These are phyloP conservation scores for Melanargia galathea DNA, from an alignment of 2,888 invertebrate species.

Conservation along the genomic window DNA sequence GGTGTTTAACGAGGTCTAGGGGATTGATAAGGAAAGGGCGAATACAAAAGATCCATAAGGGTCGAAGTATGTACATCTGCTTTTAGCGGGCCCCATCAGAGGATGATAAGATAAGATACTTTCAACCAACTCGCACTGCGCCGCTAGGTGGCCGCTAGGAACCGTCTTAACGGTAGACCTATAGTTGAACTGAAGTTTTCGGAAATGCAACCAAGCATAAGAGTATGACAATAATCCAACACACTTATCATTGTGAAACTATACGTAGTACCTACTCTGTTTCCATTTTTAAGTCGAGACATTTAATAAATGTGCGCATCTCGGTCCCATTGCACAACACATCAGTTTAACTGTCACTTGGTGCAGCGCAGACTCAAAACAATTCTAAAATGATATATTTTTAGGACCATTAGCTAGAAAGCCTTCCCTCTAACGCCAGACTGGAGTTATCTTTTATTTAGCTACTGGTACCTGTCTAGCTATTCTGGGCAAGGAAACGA, in stretches of 20 bases:
- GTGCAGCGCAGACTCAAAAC: conserved; percentile 70
- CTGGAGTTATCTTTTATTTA: conserved; percentile 67
- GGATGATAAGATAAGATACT: too few species aligned
- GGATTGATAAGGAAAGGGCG: too few species aligned
- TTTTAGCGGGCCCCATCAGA: too few species aligned
- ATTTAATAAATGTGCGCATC: conserved; percentile 71
- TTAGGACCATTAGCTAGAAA: conserved; percentile 76
- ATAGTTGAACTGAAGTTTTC: too few species aligned
- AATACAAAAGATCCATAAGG: too few species aligned
- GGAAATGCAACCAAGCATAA: too few species aligned
- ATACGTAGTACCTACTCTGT: conserved; percentile 12
- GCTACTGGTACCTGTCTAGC: conserved; percentile 24
- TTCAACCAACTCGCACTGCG: too few species aligned
- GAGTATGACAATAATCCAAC: conserved; percentile 22
- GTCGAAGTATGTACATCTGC: too few species aligned
- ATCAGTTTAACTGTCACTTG: conserved; percentile 45
- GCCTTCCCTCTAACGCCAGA: conserved; percentile 59
- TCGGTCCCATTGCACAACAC: conserved; percentile 56
- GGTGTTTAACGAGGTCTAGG: too few species aligned
- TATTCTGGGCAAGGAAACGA: conserved; percentile 28
- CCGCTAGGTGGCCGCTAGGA: too few species aligned
- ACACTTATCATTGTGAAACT: conserved; percentile 33
- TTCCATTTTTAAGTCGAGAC: conserved; percentile 44
- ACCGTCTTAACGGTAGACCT: too few species aligned
- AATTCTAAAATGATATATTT: conserved; percentile 78